Percentiles rank a stretch among this genome's conserved stretches.
Conservation (phyloP, 2,797 vertebrate species). For the Sebastes kiyomatsui region DNA sequence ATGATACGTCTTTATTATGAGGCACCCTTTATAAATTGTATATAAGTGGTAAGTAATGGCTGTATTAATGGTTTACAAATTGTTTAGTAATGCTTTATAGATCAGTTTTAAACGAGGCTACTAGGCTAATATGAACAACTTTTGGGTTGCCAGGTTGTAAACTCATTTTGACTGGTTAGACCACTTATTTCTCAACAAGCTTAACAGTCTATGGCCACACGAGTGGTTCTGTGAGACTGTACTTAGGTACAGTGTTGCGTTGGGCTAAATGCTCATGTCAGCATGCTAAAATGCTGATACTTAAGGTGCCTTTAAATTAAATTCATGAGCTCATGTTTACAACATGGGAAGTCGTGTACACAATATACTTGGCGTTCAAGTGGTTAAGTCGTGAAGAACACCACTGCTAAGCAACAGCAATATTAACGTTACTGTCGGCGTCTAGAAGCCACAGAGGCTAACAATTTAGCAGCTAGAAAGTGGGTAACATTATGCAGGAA, state of each 20-base stretch:
- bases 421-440: no score
- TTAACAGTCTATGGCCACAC: not conserved
- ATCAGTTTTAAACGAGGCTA: not conserved
- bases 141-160: not conserved
- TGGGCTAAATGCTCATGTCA: not conserved
- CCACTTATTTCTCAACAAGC: not conserved
- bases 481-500: no score
- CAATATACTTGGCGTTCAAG: no score
- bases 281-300: not conserved
- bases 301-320: no score
- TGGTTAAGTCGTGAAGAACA: no score
- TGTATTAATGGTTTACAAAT: not conserved
- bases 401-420: no score
- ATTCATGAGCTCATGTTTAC: no score
- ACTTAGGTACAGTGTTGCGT: not conserved
- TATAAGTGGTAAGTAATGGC: not conserved
- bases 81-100: not conserved
- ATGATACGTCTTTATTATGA: not conserved
- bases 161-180: not conserved
- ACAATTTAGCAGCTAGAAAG: no score
- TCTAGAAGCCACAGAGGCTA: no score
- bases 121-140: not conserved
- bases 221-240: not conserved
- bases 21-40: not conserved
- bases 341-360: no score